These are phyloP conservation scores for Hemistola chrysoprasaria DNA, from an alignment of 2,888 invertebrate genomes.

Conservation along the genomic window DNA sequence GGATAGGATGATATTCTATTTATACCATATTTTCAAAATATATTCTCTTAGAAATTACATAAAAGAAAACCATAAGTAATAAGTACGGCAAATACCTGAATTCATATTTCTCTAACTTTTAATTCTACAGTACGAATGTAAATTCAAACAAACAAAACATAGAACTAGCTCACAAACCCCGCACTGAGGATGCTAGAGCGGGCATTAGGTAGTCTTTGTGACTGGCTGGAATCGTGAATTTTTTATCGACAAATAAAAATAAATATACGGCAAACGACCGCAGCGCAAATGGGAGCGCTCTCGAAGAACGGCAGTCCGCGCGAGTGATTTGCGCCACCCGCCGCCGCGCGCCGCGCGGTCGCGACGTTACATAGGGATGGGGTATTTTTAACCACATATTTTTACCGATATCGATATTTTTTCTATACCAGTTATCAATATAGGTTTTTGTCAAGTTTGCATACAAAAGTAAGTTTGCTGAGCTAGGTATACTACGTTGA, in stretches of 20 bases:
- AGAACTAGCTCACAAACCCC: conserved; percentile 18
- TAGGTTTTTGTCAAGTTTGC: not conserved
- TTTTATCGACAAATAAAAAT: conserved; percentile 64
- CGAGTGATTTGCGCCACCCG: conserved; percentile 80
- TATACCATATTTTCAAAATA: no score
- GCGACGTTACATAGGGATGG: conserved; percentile 64
- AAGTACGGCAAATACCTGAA: no score
- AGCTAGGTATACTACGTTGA: not conserved
- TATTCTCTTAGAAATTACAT: no score
- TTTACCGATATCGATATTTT: not conserved
- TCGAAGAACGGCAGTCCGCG: conserved; percentile 79
- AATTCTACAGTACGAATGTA: conserved; percentile 2
- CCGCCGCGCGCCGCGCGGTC: conserved; percentile 58
- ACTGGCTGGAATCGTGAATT: conserved; percentile 33
- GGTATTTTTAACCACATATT: conserved; percentile 3
- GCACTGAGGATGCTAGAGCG: conserved; percentile 28
- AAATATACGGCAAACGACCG: conserved; percentile 50
- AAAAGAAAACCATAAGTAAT: no score
- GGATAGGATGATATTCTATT: no score
- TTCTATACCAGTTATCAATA: not conserved
- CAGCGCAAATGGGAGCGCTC: conserved; percentile 53
- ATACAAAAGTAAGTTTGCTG: conserved; percentile 4
- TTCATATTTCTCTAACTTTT: conserved; percentile 13
- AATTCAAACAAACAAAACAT: conserved; percentile 19
- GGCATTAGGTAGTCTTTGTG: conserved; percentile 32